Evolutionary conservation across 2,888 invertebrate genomes (phyloP).

Genomic region (Tachina grossa): DNA sequence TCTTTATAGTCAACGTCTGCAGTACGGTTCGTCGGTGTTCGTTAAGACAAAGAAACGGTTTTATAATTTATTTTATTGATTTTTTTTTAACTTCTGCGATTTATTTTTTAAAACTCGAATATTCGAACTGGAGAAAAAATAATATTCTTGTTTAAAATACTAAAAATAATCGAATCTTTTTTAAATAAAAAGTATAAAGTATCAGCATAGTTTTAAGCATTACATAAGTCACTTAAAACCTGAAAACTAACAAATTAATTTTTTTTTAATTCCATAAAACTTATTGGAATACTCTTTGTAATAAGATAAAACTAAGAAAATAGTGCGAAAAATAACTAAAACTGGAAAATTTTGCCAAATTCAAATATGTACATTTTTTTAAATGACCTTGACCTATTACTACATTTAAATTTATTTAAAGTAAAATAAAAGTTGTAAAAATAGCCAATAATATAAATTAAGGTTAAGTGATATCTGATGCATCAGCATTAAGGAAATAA

Average conservation of each 20-base stretch:
- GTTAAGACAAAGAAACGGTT: slow-evolving; percentile 71
- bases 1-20: slow-evolving; percentile 78
- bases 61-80: slow-evolving; percentile 51
- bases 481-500: background rate
- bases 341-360: background rate
- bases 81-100: slow-evolving; percentile 52
- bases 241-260: background rate
- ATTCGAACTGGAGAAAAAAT: slow-evolving; percentile 2
- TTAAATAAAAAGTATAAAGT: slow-evolving; percentile 37
- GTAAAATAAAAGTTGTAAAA: background rate
- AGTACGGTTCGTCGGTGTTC: slow-evolving; percentile 78
- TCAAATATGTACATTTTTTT: slow-evolving; percentile 23
- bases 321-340: background rate
- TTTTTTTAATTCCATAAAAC: background rate
- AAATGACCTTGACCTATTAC: slow-evolving; percentile 80
- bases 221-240: slow-evolving; percentile 58
- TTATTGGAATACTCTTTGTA: slow-evolving; percentile 63
- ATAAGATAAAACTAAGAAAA: background rate
- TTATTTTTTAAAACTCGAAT: slow-evolving; percentile 49
- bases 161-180: background rate
- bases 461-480: background rate
- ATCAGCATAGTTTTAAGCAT: slow-evolving; percentile 21
- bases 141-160: slow-evolving; percentile 37
- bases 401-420: slow-evolving; percentile 11
- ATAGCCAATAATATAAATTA: slow-evolving; percentile 11